Evolutionary conservation across 2,888 invertebrate species (phyloP).

Genomic region (Hemicrepidius hirtus): DNA sequence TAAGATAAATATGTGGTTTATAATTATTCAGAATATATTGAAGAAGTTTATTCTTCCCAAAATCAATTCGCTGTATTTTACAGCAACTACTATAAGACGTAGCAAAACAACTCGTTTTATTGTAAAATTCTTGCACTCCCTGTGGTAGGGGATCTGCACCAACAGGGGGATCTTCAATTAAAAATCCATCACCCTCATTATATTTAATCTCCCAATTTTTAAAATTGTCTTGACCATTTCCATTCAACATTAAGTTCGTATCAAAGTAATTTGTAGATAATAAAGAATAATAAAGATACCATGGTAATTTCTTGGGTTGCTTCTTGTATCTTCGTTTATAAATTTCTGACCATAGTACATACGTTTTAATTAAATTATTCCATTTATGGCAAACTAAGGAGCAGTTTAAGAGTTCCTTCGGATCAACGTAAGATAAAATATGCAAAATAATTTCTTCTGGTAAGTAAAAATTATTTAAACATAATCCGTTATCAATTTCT

Average conservation of each 20-base stretch:
- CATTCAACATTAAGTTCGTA: constrained; percentile 74
- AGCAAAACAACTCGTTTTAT: constrained; percentile 72
- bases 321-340: constrained; percentile 59
- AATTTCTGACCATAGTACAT: constrained; percentile 63
- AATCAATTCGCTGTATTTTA: constrained; percentile 73
- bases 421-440: constrained; percentile 70
- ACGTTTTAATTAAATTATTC: constrained; percentile 71
- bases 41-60: constrained; percentile 69
- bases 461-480: constrained; percentile 67
- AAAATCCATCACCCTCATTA: constrained; percentile 70
- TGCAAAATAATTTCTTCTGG: constrained; percentile 73
- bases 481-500: constrained; percentile 66
- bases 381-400: constrained; percentile 74
- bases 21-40: constrained; percentile 71
- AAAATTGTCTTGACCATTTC: constrained; percentile 71
- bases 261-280: constrained; percentile 70
- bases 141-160: constrained; percentile 71
- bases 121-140: constrained; percentile 69
- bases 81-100: constrained; percentile 73
- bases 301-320: constrained; percentile 65
- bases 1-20: constrained; percentile 74
- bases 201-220: constrained; percentile 69
- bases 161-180: constrained; percentile 72
- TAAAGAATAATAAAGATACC: constrained; percentile 71
- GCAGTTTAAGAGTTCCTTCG: constrained; percentile 69